Conservation (phyloP, 2,797 vertebrate genomes). For the Borostomias antarcticus region DNA sequence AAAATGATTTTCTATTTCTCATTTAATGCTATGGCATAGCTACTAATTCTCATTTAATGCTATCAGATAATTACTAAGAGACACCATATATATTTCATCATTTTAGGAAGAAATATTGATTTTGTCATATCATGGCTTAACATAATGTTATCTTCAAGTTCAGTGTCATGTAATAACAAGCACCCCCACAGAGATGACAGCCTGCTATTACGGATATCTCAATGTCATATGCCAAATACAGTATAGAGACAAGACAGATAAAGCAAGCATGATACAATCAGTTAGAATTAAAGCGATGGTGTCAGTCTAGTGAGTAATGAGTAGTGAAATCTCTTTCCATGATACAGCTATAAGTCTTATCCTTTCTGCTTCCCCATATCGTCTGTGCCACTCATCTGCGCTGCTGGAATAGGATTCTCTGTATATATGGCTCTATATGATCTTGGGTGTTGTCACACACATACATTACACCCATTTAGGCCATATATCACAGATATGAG, state of each 20-base stretch:
- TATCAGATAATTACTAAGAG: too few species aligned
- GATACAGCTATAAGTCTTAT: conserved; percentile 82
- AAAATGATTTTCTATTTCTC: neutral
- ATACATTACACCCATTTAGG: conserved; percentile 16
- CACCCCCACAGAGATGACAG: neutral
- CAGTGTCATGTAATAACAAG: neutral
- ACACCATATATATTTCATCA: too few species aligned
- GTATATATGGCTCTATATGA: conserved; percentile 20
- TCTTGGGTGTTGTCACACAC: conserved; percentile 8
- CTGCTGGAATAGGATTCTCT: conserved; percentile 20
- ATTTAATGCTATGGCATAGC: too few species aligned
- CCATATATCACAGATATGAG: conserved; percentile 1
- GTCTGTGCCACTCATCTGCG: conserved; percentile 64
- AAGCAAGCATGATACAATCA: conserved; percentile 58
- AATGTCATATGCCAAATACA: neutral
- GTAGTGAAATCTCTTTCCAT: conserved; percentile 81
- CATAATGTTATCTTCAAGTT: neutral
- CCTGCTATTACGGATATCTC: neutral
- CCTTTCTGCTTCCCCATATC: conserved; percentile 67
- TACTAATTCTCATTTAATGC: too few species aligned
- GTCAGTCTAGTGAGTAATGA: conserved; percentile 77
- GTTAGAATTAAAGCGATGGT: conserved; percentile 78
- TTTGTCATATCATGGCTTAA: neutral
- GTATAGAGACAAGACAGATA: conserved; percentile 7
- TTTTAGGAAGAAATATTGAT: too few species aligned